phyloP scores from a whole-genome alignment of 2,113 vertebrate species.

The Oxyura jamaicensis region DNA sequence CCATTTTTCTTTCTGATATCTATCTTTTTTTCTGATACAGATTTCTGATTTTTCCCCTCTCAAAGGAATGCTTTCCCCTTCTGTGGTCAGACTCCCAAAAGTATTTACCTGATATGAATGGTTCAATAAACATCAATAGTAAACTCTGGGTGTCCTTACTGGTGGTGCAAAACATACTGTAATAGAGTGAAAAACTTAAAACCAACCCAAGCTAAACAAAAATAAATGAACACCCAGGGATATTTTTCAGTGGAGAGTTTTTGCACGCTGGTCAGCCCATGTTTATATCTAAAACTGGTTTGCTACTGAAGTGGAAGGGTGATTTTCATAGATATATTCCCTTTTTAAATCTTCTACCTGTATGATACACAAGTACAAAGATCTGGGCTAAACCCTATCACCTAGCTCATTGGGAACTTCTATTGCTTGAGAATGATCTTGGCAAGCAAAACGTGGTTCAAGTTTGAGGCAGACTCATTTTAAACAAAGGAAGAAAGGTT shows the following conservation, averaged over 20 bases:
- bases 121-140: conserved; percentile 54
- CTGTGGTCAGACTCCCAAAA: neutral
- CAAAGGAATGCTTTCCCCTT: conserved; percentile 28
- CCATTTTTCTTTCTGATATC: neutral
- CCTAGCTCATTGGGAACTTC: neutral
- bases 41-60: neutral
- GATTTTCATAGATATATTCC: neutral
- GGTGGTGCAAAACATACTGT: conserved; percentile 9
- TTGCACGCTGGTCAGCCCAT: neutral
- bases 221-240: neutral
- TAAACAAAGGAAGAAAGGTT: neutral
- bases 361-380: neutral
- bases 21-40: neutral
- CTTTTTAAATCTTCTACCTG: neutral
- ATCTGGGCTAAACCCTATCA: neutral
- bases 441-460: neutral
- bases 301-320: neutral
- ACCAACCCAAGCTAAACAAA: neutral
- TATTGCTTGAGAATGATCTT: neutral
- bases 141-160: conserved; percentile 2
- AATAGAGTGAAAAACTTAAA: neutral
- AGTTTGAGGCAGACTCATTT: neutral
- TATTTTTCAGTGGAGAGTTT: neutral
- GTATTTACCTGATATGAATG: conserved; percentile 16
- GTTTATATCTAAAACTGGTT: neutral